Conservation (phyloP, 64 coral and sea anemone species). For the Acropora yongei region DNA sequence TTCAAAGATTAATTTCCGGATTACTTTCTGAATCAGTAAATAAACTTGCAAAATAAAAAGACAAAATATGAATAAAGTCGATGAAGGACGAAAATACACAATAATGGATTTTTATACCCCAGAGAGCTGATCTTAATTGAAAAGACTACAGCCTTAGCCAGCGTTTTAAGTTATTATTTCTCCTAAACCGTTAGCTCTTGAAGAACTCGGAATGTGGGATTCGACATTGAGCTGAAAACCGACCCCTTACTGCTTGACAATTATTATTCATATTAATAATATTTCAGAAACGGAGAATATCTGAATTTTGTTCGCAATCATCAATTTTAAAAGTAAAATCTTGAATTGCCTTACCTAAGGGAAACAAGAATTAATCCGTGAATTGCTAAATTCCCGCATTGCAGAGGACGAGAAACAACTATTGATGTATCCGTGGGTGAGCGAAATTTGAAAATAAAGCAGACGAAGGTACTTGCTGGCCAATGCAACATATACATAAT, state of each 20-base stretch:
- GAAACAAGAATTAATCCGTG: background rate
- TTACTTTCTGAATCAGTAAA: too few relatives aligned
- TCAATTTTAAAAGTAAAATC: background rate
- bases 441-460: slow-evolving; percentile 28
- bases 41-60: background rate
- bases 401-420: background rate
- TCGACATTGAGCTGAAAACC: background rate
- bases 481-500: slow-evolving; percentile 17
- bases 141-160: background rate
- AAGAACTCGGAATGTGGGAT: background rate
- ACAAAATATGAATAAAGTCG: background rate
- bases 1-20: background rate
- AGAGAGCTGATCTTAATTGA: background rate
- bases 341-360: background rate
- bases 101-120: background rate
- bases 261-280: background rate
- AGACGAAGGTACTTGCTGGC: background rate
- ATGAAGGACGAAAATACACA: background rate
- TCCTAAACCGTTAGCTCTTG: background rate
- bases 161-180: background rate
- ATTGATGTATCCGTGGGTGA: background rate
- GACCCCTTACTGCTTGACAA: background rate
- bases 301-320: background rate
- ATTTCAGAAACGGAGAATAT: background rate
- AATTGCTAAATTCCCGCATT: background rate